Evolutionary conservation across 2,797 vertebrate genomes (phyloP).

Genomic region (Epinephelus awoara): DNA sequence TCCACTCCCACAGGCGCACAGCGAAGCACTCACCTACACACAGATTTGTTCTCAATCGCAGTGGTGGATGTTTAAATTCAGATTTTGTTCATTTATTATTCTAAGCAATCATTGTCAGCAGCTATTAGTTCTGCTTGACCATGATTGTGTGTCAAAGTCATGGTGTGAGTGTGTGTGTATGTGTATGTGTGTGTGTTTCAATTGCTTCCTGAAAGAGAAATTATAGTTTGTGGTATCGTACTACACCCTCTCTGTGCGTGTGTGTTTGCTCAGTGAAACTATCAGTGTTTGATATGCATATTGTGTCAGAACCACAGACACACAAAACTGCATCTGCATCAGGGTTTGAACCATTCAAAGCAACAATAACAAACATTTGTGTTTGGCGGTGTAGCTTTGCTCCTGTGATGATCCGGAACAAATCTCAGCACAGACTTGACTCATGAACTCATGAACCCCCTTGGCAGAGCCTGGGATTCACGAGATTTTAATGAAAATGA

Average conservation of each 20-base stretch:
- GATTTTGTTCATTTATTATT: constrained; percentile 42
- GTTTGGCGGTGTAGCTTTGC: background rate
- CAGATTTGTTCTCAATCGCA: constrained; percentile 28
- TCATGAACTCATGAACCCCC: background rate
- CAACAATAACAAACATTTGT: constrained; percentile 18
- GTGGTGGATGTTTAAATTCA: constrained; percentile 15
- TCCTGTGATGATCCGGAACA: background rate
- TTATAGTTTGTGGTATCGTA: constrained; percentile 30
- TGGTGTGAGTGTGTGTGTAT: background rate
- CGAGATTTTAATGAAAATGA: constrained; percentile 1
- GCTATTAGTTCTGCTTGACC: constrained; percentile 27
- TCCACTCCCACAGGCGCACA: constrained; percentile 20
- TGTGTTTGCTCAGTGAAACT: background rate
- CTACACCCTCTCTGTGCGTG: constrained; percentile 23
- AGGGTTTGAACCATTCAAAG: constrained; percentile 12
- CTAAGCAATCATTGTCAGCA: constrained; percentile 20
- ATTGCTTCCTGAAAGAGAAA: constrained; percentile 53
- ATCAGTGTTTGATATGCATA: constrained; percentile 3
- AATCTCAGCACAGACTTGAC: constrained; percentile 6
- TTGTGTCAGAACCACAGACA: constrained; percentile 4
- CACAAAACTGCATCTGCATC: background rate
- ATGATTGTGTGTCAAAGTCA: constrained; percentile 21
- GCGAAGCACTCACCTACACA: constrained; percentile 42
- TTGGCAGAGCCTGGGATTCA: constrained; percentile 3
- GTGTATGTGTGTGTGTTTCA: constrained; percentile 35